A percentile compares a stretch with the other conserved stretches of the same genome.
These are phyloP conservation scores for Anguilla marmorata DNA, from an alignment of 2,797 vertebrate genomes.

Conservation along the genomic window DNA sequence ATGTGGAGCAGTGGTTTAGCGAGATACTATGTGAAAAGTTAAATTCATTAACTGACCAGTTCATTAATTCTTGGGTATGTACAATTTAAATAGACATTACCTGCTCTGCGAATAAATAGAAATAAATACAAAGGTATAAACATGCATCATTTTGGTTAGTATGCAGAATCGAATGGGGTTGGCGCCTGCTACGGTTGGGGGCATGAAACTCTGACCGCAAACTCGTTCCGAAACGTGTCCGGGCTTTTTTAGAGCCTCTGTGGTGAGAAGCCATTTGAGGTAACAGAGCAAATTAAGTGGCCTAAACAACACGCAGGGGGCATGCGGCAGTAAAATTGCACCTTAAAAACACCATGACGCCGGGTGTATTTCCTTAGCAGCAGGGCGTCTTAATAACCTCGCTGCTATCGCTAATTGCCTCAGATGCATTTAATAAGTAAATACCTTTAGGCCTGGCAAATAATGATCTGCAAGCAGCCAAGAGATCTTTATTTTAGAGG, in stretches of 20 bases:
- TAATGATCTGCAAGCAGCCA: constrained; percentile 51
- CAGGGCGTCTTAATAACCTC: neutral
- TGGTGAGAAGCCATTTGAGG: neutral
- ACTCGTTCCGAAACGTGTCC: neutral
- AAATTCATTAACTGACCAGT: neutral
- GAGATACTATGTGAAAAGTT: neutral
- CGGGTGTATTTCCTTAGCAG: neutral
- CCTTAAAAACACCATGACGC: neutral
- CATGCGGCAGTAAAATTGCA: too few relatives aligned
- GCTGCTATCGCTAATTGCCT: constrained; percentile 69
- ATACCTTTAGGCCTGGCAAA: constrained; percentile 70
- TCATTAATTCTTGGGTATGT: neutral
- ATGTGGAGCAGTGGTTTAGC: neutral
- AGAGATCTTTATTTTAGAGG: constrained; percentile 27
- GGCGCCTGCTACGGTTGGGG: neutral
- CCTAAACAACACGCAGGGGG: neutral
- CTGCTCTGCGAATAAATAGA: neutral
- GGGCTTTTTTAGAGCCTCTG: neutral
- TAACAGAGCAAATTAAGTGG: neutral
- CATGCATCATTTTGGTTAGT: neutral
- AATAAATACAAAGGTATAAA: neutral
- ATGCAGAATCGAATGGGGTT: neutral
- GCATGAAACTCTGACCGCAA: neutral
- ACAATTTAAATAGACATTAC: neutral
- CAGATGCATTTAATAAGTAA: constrained; percentile 73